Percentiles rank a stretch among this genome's conserved stretches.
Evolutionary conservation across 2,797 vertebrate species (phyloP).

Genomic region (Poeciliopsis gracilis): DNA sequence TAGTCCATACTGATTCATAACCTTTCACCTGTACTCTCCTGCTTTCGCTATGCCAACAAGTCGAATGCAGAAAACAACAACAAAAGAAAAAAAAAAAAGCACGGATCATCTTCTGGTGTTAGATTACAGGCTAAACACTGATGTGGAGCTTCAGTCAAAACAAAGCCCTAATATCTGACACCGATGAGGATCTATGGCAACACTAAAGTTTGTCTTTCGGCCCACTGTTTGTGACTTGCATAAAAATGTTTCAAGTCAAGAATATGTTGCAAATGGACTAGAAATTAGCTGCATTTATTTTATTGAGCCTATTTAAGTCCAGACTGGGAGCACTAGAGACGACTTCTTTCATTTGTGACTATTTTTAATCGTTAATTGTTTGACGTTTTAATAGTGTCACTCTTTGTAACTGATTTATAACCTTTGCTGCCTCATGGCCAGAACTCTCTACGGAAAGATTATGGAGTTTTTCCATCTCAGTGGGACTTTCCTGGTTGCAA

Average conservation of each 20-base stretch:
- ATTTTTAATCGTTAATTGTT: too few relatives aligned
- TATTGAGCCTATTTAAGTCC: too few relatives aligned
- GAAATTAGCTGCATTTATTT: too few relatives aligned
- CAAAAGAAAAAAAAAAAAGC: background rate
- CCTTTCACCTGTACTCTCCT: background rate
- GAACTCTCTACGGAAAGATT: too few relatives aligned
- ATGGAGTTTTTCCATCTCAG: too few relatives aligned
- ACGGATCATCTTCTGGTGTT: background rate
- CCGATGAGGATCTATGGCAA: background rate
- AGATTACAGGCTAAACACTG: background rate
- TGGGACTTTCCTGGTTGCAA: too few relatives aligned
- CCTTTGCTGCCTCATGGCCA: too few relatives aligned
- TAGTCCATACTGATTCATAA: background rate
- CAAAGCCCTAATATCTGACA: conserved; percentile 23
- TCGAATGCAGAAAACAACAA: background rate
- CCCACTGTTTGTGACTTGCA: background rate
- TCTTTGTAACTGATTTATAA: too few relatives aligned
- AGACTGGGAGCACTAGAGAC: too few relatives aligned
- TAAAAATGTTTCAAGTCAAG: background rate
- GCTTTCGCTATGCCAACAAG: background rate
- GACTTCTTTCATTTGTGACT: too few relatives aligned
- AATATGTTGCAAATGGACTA: background rate
- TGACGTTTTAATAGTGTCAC: too few relatives aligned
- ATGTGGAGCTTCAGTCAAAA: conserved; percentile 5
- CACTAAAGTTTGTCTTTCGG: conserved; percentile 20